Percentiles rank a stretch among this genome's conserved stretches.
These are phyloP conservation scores for Drosophila anceps DNA, from an alignment of 2,888 invertebrate species.

Conservation along the genomic window DNA sequence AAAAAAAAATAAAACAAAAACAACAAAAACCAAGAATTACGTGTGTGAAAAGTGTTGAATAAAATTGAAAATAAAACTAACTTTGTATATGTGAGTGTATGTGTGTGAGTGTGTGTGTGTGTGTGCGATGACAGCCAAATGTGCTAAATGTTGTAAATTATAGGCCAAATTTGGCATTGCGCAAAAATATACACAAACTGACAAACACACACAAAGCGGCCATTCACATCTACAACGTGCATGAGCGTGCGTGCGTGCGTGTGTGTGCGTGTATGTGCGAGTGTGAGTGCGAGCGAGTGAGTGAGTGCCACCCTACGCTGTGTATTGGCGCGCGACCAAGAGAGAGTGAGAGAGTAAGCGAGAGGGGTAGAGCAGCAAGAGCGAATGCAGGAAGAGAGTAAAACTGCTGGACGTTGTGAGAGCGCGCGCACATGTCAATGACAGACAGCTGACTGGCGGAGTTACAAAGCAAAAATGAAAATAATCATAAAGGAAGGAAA, in stretches of 20 bases:
- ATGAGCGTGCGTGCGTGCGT: conserved; percentile 12
- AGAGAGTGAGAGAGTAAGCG: conserved; percentile 11
- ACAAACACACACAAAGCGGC: conserved; percentile 35
- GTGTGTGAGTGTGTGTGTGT: conserved; percentile 1
- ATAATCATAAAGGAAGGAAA: conserved; percentile 28
- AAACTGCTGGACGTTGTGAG: conserved; percentile 43
- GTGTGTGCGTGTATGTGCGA: conserved; percentile 11
- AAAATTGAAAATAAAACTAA: background rate
- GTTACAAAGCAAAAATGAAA: conserved; percentile 36
- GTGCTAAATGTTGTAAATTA: conserved; percentile 48
- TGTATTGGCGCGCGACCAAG: conserved; percentile 39
- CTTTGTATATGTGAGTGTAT: conserved; percentile 5
- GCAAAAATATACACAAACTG: conserved; percentile 52
- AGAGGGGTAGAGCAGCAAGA: conserved; percentile 15
- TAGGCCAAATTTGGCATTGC: conserved; percentile 53
- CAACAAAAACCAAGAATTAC: conserved; percentile 5
- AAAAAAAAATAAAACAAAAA: background rate
- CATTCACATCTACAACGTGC: conserved; percentile 62
- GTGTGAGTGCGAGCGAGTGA: conserved; percentile 19
- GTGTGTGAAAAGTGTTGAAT: conserved; percentile 22
- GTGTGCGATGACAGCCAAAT: conserved; percentile 28
- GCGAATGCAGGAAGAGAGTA: conserved; percentile 20
- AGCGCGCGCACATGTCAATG: conserved; percentile 73
- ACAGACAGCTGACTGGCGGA: conserved; percentile 75
- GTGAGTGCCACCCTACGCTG: conserved; percentile 48